Evolutionary conservation across 2,888 invertebrate genomes (phyloP), one percentile per base, ranked within the genome.

Genomic region (Sussaba pulchella): DNA sequence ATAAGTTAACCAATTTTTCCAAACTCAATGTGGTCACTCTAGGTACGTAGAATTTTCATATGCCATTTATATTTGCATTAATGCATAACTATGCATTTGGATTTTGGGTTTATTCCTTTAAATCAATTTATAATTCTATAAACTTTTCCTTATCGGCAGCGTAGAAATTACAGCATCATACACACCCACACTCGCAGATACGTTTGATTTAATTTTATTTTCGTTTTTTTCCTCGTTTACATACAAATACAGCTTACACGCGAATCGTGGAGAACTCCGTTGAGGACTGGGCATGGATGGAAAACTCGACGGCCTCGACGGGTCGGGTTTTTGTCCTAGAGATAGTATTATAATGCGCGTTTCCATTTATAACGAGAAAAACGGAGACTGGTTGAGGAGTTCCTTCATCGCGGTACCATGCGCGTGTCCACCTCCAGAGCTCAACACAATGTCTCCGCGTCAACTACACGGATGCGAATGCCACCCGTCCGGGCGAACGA

Each of bases 311-410:
- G 54, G 54, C 69, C 67, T 69, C 69, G 63, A 69, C 79, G 59
- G 64, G 64, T 63, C 75, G 52, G 78, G 85, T 2, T 84, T 85
- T 88, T 86, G 87, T 87, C 85, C 84, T 76, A 64, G 83, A 82
- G 84, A 84, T 84, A 85, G 83, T 85, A 88, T 88, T 88, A 87
- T 84, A 81, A 80, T 75, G 75, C 71, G 36, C 82, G 82, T 85
- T 85, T 87, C 81, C 85, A 85, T 88, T 86, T 87, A 79, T 64
- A 57, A 76, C 71, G 64, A 63, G 64, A 66, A 59, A 83, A 81
- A 81, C 67, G 70, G 75, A 66, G 47, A 31, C 52, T n/a, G 64
- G 73, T 69, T 45, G 75, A 76, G 39, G 71, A 72, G 71, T 80
- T 72, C 45, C 74, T 70, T 74, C 70, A 75, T 70, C 74, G 79